Base-by-base conservation (phyloP, 1,140 invertebrate species). In the Phortica variegata region DNA sequence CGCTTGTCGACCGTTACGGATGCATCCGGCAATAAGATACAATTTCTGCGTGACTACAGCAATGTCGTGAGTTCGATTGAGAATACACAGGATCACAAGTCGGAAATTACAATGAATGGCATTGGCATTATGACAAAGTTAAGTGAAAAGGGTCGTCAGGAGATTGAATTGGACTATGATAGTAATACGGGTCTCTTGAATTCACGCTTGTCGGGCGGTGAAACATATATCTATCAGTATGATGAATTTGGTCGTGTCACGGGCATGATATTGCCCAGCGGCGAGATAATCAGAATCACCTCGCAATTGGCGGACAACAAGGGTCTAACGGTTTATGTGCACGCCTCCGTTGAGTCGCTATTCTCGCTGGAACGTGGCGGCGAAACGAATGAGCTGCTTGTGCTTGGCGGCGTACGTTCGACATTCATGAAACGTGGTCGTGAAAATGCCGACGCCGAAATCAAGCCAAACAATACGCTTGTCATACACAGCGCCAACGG, bases 1-100 rank as follows among this genome's bases (percentile, higher is more conserved):
- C 93, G 94, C 74, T 78, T 98, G 16, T 92, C 88, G 1, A 93
- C 89, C 3, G 91, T 98, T 1, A 93, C 89, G 1, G 94, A 97
- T 77, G 89, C 88, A 39, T 91, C 91, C 12, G 91, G 91, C 12
- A 97, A 96, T 71, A 93, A 97, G 78, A 90, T 95, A 54, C 85
- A 91, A 68, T 89, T 98, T 69, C 78, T 93, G 12, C 81, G 94
- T 40, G 93, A 97, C 77, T 94, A 94, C 65, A 91, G 88, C 65
- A 89, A 89, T 60, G 85, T 89, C 20, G 89, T 90, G 0, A 94
- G 90, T 65, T 93, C 92, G 4, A 95, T 97, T 61, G 90, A 96
- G 79, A 94, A 93, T 63, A 91, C 90, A 9, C 90, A 93, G 75
- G 91, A 94, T 69, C 90, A 92, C 66, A 94, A 95, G 78, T 90